Conservation (phyloP, 2,888 invertebrate species). For the Volucella zonaria region DNA sequence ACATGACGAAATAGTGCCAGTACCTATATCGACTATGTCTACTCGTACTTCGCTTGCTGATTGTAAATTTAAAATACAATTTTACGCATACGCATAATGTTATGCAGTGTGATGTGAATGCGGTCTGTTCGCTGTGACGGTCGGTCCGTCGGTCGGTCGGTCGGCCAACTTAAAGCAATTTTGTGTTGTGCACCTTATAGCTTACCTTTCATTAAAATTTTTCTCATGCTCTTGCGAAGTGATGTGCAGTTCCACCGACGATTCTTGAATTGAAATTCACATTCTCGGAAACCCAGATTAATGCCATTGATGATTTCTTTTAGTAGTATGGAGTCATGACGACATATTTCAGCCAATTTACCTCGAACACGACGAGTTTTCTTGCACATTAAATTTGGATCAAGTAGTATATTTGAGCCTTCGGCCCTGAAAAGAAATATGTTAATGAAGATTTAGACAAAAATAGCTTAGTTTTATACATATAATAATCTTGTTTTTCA, state of each 20-base stretch:
- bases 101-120: conserved; percentile 69
- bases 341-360: conserved; percentile 91
- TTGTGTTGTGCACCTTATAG: conserved; percentile 66
- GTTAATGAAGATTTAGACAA: too few species aligned
- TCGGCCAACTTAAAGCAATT: conserved; percentile 24
- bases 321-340: conserved; percentile 91
- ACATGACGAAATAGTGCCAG: conserved; percentile 47
- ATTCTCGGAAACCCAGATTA: conserved; percentile 91
- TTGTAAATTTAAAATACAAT: conserved; percentile 51
- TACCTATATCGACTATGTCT: not conserved
- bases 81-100: conserved; percentile 68
- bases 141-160: not conserved
- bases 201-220: conserved; percentile 93
- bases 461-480: too few species aligned
- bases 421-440: conserved; percentile 85
- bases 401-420: conserved; percentile 93
- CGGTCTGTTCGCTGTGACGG: conserved; percentile 6
- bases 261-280: conserved; percentile 93
- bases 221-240: conserved; percentile 90
- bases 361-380: conserved; percentile 90
- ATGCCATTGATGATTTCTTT: conserved; percentile 93
- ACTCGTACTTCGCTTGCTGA: not conserved
- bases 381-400: conserved; percentile 94
- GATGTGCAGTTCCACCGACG: conserved; percentile 95
- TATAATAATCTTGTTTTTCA: too few species aligned